A percentile compares a stretch with the other conserved stretches of the same genome.
Evolutionary conservation across 1,140 invertebrate species (phyloP).

Genomic region (Asobara japonica): DNA sequence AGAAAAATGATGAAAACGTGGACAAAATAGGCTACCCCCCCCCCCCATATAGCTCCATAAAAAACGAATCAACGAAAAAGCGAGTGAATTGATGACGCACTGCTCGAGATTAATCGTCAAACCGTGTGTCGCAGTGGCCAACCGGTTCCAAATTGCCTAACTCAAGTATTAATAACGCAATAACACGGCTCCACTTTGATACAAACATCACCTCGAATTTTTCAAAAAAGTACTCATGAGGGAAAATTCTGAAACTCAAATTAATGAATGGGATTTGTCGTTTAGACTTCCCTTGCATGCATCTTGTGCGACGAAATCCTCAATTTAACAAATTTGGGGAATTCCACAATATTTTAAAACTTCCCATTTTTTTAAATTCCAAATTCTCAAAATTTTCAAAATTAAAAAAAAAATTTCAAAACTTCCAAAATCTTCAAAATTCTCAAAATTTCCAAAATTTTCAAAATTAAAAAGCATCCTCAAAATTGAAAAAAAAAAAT

Average conservation of each 20-base stretch:
- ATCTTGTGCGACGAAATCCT: no score
- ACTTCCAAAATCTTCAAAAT: no score
- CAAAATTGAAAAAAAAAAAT: no score
- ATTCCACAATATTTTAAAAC: no score
- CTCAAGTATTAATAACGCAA: conserved; percentile 39
- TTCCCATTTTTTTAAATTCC: no score
- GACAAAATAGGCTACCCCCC: neutral
- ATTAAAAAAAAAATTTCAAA: no score
- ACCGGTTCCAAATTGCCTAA: conserved; percentile 38
- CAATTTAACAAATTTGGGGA: no score
- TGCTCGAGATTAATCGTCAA: conserved; percentile 31
- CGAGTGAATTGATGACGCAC: conserved; percentile 28
- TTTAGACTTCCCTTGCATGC: no score
- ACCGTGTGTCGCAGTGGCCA: conserved; percentile 22
- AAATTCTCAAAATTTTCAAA: no score
- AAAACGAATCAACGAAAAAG: neutral
- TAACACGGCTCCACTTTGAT: conserved; percentile 35
- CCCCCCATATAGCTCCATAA: neutral
- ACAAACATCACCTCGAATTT: conserved; percentile 31
- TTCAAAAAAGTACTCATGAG: neutral
- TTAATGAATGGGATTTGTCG: neutral
- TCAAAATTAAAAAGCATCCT: no score
- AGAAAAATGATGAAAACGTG: neutral
- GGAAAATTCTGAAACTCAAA: neutral
- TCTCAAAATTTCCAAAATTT: no score